A percentile compares a stretch with the other conserved stretches of the same genome.
Evolutionary conservation across 2,113 vertebrate species (phyloP).

Genomic region (Perognathus longimembris): DNA sequence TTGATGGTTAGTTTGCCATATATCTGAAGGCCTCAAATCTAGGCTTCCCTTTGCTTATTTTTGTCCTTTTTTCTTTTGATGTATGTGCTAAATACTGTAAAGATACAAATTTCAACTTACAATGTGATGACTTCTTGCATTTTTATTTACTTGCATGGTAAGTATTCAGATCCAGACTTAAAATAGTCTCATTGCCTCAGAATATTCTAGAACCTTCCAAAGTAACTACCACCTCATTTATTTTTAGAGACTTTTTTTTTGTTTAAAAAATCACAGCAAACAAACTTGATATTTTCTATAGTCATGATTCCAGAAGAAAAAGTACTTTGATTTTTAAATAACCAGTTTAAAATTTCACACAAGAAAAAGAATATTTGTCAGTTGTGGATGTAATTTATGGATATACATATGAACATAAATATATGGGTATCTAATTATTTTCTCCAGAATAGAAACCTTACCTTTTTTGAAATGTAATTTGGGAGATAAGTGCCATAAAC

Average conservation of each 20-base stretch:
- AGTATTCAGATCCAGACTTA: not conserved
- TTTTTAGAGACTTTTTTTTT: not conserved
- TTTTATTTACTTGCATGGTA: not conserved
- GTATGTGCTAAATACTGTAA: constrained; percentile 4
- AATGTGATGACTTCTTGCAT: not conserved
- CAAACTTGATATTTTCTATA: constrained; percentile 24
- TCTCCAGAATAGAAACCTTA: not conserved
- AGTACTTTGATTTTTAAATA: not conserved
- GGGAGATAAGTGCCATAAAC: not conserved
- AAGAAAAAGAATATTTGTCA: too few species aligned
- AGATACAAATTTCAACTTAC: not conserved
- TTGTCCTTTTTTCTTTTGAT: not conserved
- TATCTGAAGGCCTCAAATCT: constrained; percentile 21
- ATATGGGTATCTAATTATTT: too few species aligned
- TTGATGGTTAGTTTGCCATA: constrained; percentile 2
- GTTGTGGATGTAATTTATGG: too few species aligned
- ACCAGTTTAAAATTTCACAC: too few species aligned
- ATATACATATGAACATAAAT: too few species aligned
- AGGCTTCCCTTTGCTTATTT: not conserved
- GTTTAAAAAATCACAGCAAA: not conserved
- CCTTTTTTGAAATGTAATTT: too few species aligned
- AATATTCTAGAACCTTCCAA: not conserved
- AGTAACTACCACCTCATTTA: not conserved
- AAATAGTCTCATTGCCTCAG: not conserved
- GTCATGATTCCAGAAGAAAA: not conserved